Evolutionary conservation across 2,797 vertebrate genomes (phyloP), one percentile per base, ranked within the genome.

Genomic region (Hypotaenidia philippensis): DNA sequence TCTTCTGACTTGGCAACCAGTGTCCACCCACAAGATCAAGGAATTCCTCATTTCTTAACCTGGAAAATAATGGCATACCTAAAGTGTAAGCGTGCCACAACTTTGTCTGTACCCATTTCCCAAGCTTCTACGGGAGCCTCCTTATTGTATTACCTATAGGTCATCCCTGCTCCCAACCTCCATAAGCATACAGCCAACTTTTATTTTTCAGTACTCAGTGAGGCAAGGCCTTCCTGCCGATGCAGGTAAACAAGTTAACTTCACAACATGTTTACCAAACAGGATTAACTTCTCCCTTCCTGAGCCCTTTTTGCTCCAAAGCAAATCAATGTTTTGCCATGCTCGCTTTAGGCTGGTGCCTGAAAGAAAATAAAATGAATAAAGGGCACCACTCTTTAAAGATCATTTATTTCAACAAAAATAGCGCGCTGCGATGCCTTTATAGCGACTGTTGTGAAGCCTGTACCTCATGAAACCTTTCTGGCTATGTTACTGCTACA

Each of bases 1-100:
- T 66, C 83, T 80, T 71, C 76, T 83, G 52, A 50, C 29, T 86
- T 64, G 21, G 49, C 72, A 94, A 83, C 26, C 18, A 45, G n/a
- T 18, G 83, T 61, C 53, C 22, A 65, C 47, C 40, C 56, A 55
- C 16, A 89, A 56, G 15, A 53, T 8, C 5, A 23, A 63, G 27
- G 47, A 86, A 34, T 40, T 86, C 18, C 26, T 83, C 5, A 1
- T 81, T 61, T 88, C 38, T 69, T 47, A 91, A 31, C 55, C 45
- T 72, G 65, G 27, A 19, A 91, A 69, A 57, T 44, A 38, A 47
- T 1, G 2, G 18, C 25, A 70, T 6, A 32, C 12, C 11, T 83
- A 31, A 60, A 41, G 31, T 27, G 25, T 38, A 26, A 22, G 34
- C 2, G 1, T 31, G 32, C 18, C 50, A 29, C 18, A 36, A 18